A percentile compares a stretch with the other conserved stretches of the same genome.
phyloP scores from a whole-genome alignment of 1,140 invertebrate genomes.

The Papilio helenus region DNA sequence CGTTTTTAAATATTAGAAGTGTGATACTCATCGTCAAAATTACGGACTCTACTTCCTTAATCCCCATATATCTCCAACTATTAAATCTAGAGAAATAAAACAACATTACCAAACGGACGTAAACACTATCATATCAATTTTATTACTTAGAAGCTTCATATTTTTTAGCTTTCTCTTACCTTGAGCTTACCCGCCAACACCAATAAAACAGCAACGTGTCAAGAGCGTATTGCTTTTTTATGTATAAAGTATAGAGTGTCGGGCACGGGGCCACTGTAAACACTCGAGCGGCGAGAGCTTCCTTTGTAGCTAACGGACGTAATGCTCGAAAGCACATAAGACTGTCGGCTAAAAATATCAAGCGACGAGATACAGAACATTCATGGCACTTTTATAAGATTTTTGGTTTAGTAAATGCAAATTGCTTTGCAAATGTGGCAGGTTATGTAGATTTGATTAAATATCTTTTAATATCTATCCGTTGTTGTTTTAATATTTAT shows the following conservation, averaged over 20 bases:
- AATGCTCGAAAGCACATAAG: conserved; percentile 21
- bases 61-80: too few relatives aligned
- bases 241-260: conserved; percentile 9
- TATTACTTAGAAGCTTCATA: background rate
- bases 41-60: too few relatives aligned
- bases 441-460: background rate
- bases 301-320: conserved; percentile 24
- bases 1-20: too few relatives aligned
- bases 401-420: background rate
- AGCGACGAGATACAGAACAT: conserved; percentile 2
- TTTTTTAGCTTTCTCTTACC: background rate
- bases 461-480: too few relatives aligned
- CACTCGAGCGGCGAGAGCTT: conserved; percentile 27
- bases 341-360: conserved; percentile 27
- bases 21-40: too few relatives aligned
- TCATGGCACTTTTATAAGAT: background rate
- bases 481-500: too few relatives aligned
- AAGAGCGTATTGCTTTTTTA: conserved; percentile 23
- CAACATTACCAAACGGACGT: background rate
- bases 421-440: background rate
- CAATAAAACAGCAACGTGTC: conserved; percentile 24
- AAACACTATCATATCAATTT: background rate
- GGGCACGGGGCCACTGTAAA: conserved; percentile 15
- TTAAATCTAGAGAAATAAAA: too few relatives aligned
- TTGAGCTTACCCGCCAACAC: background rate